Percentiles rank a stretch among this genome's conserved stretches.
These are phyloP conservation scores for Panopea generosa DNA, from an alignment of 2,888 invertebrate genomes.

Conservation along the genomic window DNA sequence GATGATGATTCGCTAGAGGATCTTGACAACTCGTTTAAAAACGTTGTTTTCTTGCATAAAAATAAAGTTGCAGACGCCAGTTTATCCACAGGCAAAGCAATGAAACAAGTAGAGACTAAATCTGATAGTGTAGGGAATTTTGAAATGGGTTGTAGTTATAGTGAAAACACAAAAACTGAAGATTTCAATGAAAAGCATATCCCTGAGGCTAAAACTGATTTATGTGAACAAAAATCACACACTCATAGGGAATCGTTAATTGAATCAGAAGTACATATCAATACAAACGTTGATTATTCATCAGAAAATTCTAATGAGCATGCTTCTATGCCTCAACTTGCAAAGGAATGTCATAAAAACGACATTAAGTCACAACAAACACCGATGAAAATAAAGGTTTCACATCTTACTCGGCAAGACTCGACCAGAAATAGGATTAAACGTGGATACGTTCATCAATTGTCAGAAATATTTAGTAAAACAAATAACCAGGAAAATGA, in stretches of 20 bases:
- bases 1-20: slow-evolving; percentile 1
- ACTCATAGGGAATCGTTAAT: not conserved
- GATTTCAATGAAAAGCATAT: no score
- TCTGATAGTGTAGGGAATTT: no score
- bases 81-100: not conserved
- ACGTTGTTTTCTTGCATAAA: slow-evolving; percentile 1
- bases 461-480: slow-evolving; percentile 42
- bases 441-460: slow-evolving; percentile 55
- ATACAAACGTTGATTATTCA: no score
- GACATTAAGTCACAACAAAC: slow-evolving; percentile 13
- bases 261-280: not conserved
- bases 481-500: not conserved
- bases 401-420: slow-evolving; percentile 28
- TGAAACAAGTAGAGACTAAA: no score
- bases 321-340: no score
- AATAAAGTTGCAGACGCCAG: not conserved
- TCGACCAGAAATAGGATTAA: slow-evolving; percentile 43
- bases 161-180: no score
- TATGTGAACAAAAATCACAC: not conserved
- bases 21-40: slow-evolving; percentile 17
- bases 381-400: slow-evolving; percentile 42
- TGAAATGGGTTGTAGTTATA: no score
- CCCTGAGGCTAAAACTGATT: no score
- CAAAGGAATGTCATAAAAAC: slow-evolving; percentile 3
- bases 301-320: no score